Evolutionary conservation across 2,888 invertebrate species (phyloP), one percentile per base, ranked within the genome.

Genomic region (Rutpela maculata): DNA sequence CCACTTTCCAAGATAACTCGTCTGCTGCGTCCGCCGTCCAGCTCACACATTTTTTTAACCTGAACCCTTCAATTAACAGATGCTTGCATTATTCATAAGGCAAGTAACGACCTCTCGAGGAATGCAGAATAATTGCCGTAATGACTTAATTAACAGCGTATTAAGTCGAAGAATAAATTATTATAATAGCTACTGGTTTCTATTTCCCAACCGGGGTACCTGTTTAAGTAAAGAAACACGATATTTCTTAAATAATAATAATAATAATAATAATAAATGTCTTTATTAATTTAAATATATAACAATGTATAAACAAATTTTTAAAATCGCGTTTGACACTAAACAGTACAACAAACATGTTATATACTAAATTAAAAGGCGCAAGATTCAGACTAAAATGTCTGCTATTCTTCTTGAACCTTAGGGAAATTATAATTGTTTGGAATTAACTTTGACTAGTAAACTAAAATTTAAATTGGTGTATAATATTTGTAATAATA

Each of bases 131-230:
- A 75, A 78, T 78, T 75, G 22, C 26, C 57, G 31, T 78, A 75
- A 75, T 74, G 63, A 75, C 75, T 75, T 75, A 75, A 78, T 78
- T 75, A 78, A 60, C 72, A 75, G 73, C 65, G 43, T 63, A 72
- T 72, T 43, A 75, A 75, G 67, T 68, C 72, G 22, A 70, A 26
- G 74, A 75, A 75, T 75, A 65, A 65, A 75, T 77, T 66, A 74
- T 50, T 77, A 69, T 77, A 76, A 76, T 71, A 74, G 76, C 56
- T 31, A 35, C 60, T 38, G 56, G 69, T 69, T 68, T 69, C 19
- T 22, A 50, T 65, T 43, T 65, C 65, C 43, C 65, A 43, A 65
- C 65, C 43, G 9, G 22, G 19, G 11, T 65, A 43, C 31, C 65
- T n/a, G 62, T 15, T 72, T 73, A 11, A 62, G 62, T 26, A 7